Conservation (phyloP, 2,888 invertebrate genomes). For the Microctonus brassicae region DNA sequence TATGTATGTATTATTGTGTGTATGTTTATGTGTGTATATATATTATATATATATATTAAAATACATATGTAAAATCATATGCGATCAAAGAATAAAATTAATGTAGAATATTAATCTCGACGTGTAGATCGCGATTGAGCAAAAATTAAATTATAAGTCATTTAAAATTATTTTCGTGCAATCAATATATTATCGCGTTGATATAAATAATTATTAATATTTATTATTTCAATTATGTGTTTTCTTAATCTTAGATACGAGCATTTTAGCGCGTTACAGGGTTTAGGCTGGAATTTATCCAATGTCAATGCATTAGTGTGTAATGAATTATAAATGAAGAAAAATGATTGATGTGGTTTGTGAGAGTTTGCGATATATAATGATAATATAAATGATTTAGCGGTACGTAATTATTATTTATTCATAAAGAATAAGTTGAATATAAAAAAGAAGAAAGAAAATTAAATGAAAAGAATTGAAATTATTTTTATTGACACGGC, state of each 20-base stretch:
- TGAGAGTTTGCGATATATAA: background rate
- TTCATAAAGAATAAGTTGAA: background rate
- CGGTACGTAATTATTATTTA: no score
- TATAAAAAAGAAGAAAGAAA: background rate
- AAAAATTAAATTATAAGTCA: constrained; percentile 14
- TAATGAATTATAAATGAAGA: background rate
- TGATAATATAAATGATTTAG: background rate
- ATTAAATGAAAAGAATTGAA: background rate
- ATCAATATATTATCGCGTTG: background rate
- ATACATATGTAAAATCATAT: background rate
- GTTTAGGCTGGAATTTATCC: constrained; percentile 19
- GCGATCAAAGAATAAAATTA: background rate
- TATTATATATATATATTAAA: no score
- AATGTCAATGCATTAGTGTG: constrained; percentile 8
- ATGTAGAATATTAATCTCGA: constrained; percentile 19
- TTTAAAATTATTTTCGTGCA: background rate
- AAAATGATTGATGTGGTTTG: background rate
- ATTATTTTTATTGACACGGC: constrained; percentile 16
- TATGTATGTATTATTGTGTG: background rate
- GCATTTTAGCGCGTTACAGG: constrained; percentile 25
- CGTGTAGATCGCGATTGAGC: constrained; percentile 37
- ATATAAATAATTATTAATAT: background rate
- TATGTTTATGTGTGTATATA: no score
- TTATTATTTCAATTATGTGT: background rate
- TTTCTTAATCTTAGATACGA: background rate